Evolutionary conservation across 2,113 vertebrate genomes (phyloP).

Genomic region (Myrmecobius fasciatus): DNA sequence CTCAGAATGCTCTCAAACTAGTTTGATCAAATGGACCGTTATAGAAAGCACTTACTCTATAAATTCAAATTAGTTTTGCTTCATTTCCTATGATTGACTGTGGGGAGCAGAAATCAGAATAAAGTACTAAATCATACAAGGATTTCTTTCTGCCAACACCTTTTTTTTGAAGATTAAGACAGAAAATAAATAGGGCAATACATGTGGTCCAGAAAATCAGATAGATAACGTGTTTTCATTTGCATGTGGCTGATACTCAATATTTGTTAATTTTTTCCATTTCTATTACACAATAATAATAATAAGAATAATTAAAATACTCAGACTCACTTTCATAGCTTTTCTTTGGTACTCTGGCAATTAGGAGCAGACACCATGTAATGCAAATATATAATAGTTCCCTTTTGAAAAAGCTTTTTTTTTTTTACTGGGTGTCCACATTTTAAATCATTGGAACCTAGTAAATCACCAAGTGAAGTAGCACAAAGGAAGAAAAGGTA

Average conservation of each 20-base stretch:
- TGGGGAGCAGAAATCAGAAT: slow-evolving; percentile 8
- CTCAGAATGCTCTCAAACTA: background rate
- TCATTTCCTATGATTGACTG: slow-evolving; percentile 34
- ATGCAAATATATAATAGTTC: background rate
- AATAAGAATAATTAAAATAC: slow-evolving; percentile 28
- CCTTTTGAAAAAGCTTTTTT: background rate
- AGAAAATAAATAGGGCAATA: slow-evolving; percentile 23
- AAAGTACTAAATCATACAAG: slow-evolving; percentile 47
- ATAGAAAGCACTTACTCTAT: background rate
- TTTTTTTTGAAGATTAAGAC: slow-evolving; percentile 13
- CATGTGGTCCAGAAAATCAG: slow-evolving; percentile 32
- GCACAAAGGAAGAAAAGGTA: background rate
- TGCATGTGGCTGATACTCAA: slow-evolving; percentile 1
- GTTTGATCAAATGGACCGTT: background rate
- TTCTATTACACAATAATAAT: slow-evolving; percentile 14
- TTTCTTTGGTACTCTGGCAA: background rate
- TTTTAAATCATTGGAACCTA: background rate
- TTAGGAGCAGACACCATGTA: background rate
- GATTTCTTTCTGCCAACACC: slow-evolving; percentile 1
- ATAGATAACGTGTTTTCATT: slow-evolving; percentile 30
- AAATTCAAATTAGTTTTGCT: background rate
- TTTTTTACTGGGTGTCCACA: background rate
- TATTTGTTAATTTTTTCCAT: slow-evolving; percentile 48
- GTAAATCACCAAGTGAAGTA: background rate
- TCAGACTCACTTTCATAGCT: slow-evolving; percentile 37